Evolutionary conservation across 2,797 vertebrate genomes (phyloP).

Genomic region (Micrastur ruficollis): DNA sequence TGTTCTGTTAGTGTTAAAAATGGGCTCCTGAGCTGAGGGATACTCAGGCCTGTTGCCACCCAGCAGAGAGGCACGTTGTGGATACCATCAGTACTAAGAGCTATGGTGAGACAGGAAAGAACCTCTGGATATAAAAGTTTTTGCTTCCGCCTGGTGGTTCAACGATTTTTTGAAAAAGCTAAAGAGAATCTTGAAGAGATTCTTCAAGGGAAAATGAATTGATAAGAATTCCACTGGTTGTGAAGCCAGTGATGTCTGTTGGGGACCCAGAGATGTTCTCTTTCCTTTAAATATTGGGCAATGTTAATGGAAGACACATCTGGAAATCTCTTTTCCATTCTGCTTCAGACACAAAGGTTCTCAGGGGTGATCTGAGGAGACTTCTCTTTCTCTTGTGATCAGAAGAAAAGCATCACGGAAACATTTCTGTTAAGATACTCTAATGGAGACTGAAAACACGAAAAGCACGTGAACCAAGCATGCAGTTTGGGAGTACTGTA

Average conservation of each 20-base stretch:
- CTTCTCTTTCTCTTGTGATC: background rate
- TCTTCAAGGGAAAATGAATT: background rate
- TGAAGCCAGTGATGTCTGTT: background rate
- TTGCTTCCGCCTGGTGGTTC: background rate
- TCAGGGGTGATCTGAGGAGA: background rate
- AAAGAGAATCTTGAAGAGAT: background rate
- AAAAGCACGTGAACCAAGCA: background rate
- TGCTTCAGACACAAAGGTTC: background rate
- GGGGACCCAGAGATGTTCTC: background rate
- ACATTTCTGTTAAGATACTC: background rate
- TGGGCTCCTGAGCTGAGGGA: background rate
- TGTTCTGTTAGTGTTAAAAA: background rate
- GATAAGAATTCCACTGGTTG: background rate
- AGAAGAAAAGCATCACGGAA: background rate
- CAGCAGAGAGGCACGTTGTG: background rate
- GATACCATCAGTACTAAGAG: background rate
- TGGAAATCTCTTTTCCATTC: background rate
- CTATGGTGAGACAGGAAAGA: background rate
- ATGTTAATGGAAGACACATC: background rate
- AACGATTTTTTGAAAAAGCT: background rate
- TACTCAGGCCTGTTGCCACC: background rate
- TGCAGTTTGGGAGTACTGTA: background rate
- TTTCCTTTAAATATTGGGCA: background rate
- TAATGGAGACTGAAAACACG: background rate
- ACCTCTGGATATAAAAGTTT: background rate